Conservation (phyloP, 2,113 vertebrate genomes). For the Podarcis cretensis region DNA sequence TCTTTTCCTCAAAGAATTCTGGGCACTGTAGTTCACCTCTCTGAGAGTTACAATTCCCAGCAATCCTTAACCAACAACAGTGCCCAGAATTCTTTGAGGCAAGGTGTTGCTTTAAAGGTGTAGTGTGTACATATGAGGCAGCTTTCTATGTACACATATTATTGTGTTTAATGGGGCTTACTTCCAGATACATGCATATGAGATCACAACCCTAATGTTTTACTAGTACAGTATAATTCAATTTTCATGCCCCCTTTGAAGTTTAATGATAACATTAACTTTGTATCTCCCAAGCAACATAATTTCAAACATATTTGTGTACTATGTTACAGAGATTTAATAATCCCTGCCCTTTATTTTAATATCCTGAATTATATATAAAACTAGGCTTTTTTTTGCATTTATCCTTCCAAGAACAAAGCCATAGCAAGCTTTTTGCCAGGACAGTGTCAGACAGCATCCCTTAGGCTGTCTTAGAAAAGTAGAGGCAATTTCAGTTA, state of each 20-base stretch:
- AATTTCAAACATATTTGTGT: constrained; percentile 45
- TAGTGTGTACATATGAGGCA: no score
- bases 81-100: no score
- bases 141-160: no score
- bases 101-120: no score
- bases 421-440: constrained; percentile 23
- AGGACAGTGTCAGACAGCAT: constrained; percentile 29
- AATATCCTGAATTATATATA: constrained; percentile 27
- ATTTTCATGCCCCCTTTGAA: constrained; percentile 22
- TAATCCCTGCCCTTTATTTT: constrained; percentile 41
- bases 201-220: background rate
- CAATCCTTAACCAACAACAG: no score
- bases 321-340: constrained; percentile 36
- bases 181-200: no score
- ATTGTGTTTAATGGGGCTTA: no score
- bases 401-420: constrained; percentile 18
- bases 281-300: constrained; percentile 41
- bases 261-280: constrained; percentile 18
- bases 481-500: constrained; percentile 7
- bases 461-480: constrained; percentile 29
- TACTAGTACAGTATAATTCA: constrained; percentile 27
- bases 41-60: no score
- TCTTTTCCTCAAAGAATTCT: no score
- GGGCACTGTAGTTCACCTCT: no score
- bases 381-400: constrained; percentile 18